Conservation (phyloP, 2,113 vertebrate genomes). For the Psettodes erumei region DNA sequence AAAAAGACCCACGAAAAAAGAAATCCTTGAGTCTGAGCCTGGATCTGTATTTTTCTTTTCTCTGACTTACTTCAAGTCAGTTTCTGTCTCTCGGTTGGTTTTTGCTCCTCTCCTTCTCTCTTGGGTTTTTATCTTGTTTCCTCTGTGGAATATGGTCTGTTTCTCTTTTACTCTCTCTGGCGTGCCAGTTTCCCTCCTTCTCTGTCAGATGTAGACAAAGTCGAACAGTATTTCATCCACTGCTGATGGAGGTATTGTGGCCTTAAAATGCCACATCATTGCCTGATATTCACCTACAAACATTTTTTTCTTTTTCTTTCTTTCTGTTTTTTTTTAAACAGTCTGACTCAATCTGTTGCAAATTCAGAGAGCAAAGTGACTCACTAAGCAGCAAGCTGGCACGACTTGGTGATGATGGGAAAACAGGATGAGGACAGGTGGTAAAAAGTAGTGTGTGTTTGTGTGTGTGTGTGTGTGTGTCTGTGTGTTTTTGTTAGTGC, state of each 20-base stretch:
- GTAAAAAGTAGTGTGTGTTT: slow-evolving; percentile 13
- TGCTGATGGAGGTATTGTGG: slow-evolving; percentile 18
- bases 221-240: slow-evolving; percentile 19
- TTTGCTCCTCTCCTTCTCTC: slow-evolving; percentile 1
- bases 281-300: slow-evolving; percentile 44
- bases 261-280: slow-evolving; percentile 49
- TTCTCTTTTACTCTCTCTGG: not conserved
- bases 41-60: not conserved
- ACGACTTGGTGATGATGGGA: not conserved
- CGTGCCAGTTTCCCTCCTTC: not conserved
- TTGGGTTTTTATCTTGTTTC: not conserved
- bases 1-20: too few species aligned
- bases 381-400: slow-evolving; percentile 36
- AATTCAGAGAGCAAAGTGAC: slow-evolving; percentile 42
- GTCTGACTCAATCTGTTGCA: slow-evolving; percentile 61
- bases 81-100: not conserved
- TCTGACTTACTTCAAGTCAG: slow-evolving; percentile 15
- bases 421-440: slow-evolving; percentile 5
- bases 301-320: not conserved
- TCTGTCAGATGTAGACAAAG: slow-evolving; percentile 1
- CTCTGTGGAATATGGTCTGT: not conserved
- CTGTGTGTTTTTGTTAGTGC: slow-evolving; percentile 10
- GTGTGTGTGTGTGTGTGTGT: slow-evolving; percentile 13
- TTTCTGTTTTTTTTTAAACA: slow-evolving; percentile 18
- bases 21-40: slow-evolving; percentile 11